These are phyloP conservation scores for Seira ritae DNA, from an alignment of 2,888 invertebrate species.

Conservation along the genomic window DNA sequence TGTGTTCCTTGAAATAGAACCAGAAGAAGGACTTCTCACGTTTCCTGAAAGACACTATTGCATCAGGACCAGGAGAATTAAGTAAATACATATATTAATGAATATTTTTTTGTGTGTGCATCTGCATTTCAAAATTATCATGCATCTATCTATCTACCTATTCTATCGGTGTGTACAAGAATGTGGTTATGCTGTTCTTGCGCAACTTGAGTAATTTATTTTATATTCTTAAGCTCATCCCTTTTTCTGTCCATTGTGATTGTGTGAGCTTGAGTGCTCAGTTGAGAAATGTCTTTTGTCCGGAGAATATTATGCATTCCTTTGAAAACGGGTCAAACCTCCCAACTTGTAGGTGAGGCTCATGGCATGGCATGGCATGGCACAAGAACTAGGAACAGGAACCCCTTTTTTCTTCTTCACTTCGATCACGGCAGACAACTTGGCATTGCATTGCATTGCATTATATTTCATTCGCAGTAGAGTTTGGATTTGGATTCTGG, in stretches of 20 bases:
- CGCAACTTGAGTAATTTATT: background rate
- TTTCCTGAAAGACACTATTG: too few relatives aligned
- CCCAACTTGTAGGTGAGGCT: conserved; percentile 10
- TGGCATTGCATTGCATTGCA: background rate
- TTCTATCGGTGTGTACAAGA: too few relatives aligned
- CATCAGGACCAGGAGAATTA: too few relatives aligned
- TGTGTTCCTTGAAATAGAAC: too few relatives aligned
- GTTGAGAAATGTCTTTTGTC: background rate
- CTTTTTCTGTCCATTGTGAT: too few relatives aligned
- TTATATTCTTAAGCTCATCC: background rate
- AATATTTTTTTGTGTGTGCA: too few relatives aligned
- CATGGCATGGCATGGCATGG: background rate
- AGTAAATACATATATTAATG: too few relatives aligned
- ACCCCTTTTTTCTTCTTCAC: background rate
- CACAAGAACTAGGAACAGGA: background rate
- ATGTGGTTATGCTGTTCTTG: background rate
- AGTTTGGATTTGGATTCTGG: too few relatives aligned
- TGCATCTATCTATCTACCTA: too few relatives aligned
- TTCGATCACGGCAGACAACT: conserved; percentile 4
- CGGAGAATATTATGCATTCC: background rate
- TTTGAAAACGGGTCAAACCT: conserved; percentile 14
- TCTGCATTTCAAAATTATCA: too few relatives aligned
- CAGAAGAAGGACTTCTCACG: too few relatives aligned
- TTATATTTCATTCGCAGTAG: background rate
- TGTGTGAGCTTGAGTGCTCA: background rate